Base-by-base conservation (phyloP, 2,797 vertebrate species). In the Coendou prehensilis region DNA sequence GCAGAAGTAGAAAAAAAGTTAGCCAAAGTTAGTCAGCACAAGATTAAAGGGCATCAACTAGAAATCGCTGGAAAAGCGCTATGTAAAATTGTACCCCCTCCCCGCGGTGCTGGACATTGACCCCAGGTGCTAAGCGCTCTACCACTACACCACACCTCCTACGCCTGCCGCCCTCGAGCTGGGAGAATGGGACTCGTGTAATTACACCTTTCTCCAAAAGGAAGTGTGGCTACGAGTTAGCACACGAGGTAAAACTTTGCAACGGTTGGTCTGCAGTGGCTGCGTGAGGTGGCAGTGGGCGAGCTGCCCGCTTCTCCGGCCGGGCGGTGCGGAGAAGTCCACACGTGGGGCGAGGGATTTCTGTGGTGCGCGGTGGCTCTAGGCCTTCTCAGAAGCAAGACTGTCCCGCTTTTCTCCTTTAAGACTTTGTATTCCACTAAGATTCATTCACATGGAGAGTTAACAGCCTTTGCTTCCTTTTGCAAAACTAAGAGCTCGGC, bases 291-390 rank as follows among this genome's bases (percentile, higher is more conserved):
- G 45, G 15, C n/a, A 2, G 41, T 26, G 81, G 11, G 63, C n/a
- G 3, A 23, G 37, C 59, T 54, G 18, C 11, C 54, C 50, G 18
- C 28, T 26, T 56, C 47, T 33, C 0, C 17, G 7, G 57, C 28
- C 37, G 5, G 4, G 56, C 0, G 4, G 11, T 5, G 71, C 2
- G 0, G 1, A 45, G 47, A 9, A 54, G 50, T 13, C 52, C 50
- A 0, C 0, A 7, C 0, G 20, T 18, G 14, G 14, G 54, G 47
- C 0, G 63, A 50, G 45, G 15, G 22, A 3, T 11, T 63, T 63
- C 59, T 6, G n/a, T 41, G 10, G 18, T 23, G 8, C 20, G 20
- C 69, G 7, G 30, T 18, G 8, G 17, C 71, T 30, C 57, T 9
- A 71, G 41, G 20, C 57, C 33, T 20, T 41, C 56, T 71, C 2